Conservation (phyloP, 2,888 invertebrate genomes). For the Dryadula phaetusa region DNA sequence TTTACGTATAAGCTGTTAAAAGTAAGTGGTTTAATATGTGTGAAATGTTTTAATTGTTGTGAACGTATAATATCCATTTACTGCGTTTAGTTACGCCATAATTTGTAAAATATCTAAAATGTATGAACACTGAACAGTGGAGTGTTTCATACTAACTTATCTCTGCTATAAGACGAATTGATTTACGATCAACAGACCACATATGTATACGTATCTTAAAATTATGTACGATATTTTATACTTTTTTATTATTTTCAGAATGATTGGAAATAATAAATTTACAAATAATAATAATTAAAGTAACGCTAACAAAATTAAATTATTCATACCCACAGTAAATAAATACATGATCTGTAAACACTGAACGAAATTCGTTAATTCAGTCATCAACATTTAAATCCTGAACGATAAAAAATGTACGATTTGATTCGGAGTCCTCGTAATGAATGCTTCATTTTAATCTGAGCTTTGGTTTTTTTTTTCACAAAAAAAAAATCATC, state of each 20-base stretch:
- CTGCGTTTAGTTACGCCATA: background rate
- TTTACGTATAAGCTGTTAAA: conserved; percentile 8
- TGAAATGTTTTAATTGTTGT: conserved; percentile 3
- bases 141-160: too few relatives aligned
- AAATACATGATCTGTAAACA: background rate
- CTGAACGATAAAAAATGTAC: conserved; percentile 22
- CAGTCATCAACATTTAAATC: conserved; percentile 19
- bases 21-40: background rate
- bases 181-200: too few relatives aligned
- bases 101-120: background rate
- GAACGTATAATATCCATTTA: background rate
- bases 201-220: too few relatives aligned
- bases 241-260: too few relatives aligned
- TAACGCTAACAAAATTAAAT: background rate
- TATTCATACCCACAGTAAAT: background rate
- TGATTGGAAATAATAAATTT: background rate
- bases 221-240: too few relatives aligned
- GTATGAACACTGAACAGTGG: too few relatives aligned
- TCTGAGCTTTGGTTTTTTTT: conserved; percentile 14
- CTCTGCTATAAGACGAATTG: too few relatives aligned
- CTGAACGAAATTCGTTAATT: conserved; percentile 10
- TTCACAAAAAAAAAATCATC: conserved; percentile 20
- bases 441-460: conserved; percentile 25
- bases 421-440: conserved; percentile 19
- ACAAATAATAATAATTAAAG: background rate